Base-by-base conservation (phyloP, 2,888 invertebrate species). In the Hydraecia micacea region DNA sequence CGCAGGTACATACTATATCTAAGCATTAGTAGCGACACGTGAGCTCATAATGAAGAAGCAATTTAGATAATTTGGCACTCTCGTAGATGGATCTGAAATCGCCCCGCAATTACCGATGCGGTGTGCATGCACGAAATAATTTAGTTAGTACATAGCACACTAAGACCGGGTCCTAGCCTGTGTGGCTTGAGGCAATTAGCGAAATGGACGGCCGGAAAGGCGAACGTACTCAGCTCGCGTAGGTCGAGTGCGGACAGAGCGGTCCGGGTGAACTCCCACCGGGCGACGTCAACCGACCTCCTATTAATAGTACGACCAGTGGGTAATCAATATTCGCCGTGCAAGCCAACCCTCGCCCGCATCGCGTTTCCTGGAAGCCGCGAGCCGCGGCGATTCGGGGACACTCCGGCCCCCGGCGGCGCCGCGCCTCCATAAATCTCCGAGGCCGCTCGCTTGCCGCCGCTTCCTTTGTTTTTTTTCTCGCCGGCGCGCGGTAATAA, bases 391-490 rank as follows among this genome's bases (percentile, higher is more conserved):
- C 90, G 89, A 84, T 88, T 89, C 90, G 91, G 90, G 89, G 91
- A 90, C 90, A 88, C 88, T 87, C 84, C 88, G 92, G 92, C 93
- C 93, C 93, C 93, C 94, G 93, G 92, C 94, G 95, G 94, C 96
- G 95, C 95, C 94, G 95, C 94, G 95, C 93, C 94, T 94, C 94
- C 95, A 96, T 96, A 96, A 95, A 95, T 96, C 95, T 94, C 93
- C 90, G 91, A 92, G 91, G 91, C 91, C 92, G 89, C 91, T 89
- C 88, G 90, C 91, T 91, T 90, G 89, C 90, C 92, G 93, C 90
- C 93, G 93, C 93, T 93, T 94, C 94, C 94, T 93, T 94, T 94
- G 94, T 95, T 94, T 95, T 95, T 93, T 93, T 91, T 89, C 82
- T 82, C 89, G 79, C 78, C 83, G 90, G 90, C 90, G 88, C 86